Evolutionary conservation across 2,888 invertebrate species (phyloP).

Genomic region (Pycnomerus fuliginosus): DNA sequence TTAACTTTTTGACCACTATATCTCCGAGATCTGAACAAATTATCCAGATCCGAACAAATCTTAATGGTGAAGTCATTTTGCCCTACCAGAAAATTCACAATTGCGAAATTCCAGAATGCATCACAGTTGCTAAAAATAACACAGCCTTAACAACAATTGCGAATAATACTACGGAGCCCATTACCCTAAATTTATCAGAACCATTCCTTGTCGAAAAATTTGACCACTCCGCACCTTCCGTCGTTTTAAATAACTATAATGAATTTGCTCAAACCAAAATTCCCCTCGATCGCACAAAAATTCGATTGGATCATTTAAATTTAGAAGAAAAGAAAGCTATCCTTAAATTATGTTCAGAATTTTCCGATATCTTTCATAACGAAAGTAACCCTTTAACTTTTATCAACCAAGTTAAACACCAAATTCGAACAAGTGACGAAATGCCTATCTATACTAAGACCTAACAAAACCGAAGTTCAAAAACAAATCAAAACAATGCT

Average conservation of each 20-base stretch:
- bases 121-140: constrained; percentile 14
- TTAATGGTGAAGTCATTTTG: constrained; percentile 21
- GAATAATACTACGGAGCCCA: constrained; percentile 9
- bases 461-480: constrained; percentile 33
- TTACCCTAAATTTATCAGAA: constrained; percentile 12
- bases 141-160: constrained; percentile 16
- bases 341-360: constrained; percentile 18
- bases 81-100: constrained; percentile 20
- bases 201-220: constrained; percentile 18
- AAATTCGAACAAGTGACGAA: constrained; percentile 15
- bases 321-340: constrained; percentile 21
- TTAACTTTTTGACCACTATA: constrained; percentile 17
- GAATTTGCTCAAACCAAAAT: constrained; percentile 4
- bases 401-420: constrained; percentile 31
- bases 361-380: constrained; percentile 22
- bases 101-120: constrained; percentile 20
- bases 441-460: constrained; percentile 27
- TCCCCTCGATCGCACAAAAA: constrained; percentile 4
- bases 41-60: constrained; percentile 16
- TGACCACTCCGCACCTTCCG: background rate
- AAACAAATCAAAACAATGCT: constrained; percentile 25
- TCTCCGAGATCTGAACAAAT: constrained; percentile 15
- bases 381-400: constrained; percentile 16
- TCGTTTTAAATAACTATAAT: background rate
- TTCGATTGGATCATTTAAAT: constrained; percentile 25